Base-by-base conservation (phyloP, 1,140 invertebrate species). In the Paralvinella palmiformis region DNA sequence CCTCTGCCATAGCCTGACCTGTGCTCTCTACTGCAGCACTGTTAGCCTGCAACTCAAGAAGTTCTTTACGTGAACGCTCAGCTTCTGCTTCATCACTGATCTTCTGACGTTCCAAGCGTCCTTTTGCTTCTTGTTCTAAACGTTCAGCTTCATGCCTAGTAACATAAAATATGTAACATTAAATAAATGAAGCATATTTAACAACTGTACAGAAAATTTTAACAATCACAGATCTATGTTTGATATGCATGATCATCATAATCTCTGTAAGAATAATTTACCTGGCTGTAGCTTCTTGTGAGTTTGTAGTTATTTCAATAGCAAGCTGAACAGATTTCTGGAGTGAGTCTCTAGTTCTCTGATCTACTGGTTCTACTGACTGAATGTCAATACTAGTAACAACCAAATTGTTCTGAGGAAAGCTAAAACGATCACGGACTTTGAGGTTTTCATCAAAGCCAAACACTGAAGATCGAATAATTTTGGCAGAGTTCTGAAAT, bases 361-460 rank as follows among this genome's bases (percentile, higher is more conserved):
- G 83, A 69, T 84, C 83, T 1, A 84, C 83, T n/a, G 83, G 83
- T 70, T 84, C 83, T 15, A 84, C 83, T 41, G 80, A 82, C 69
- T 83, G 82, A 64, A 84, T 83, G 70, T 84, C 83, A 60, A 84
- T 80, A 64, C 79, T 82, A 2, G 83, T 84, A 41, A 84, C 79
- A 20, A 79, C 69, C n/a, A 84, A 67, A 63, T 75, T 81, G 67
- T 84, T 84, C 65, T 83, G 80, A 7, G 76, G 73, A 67, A 84
- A 84, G 5, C 62, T 57, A 35, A 84, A 82, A 29, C 67, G 56
- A 32, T 83, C 75, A 29, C 75, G 66, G 13, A 82, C 73, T 62
- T 82, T 81, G 33, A 71, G 69, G 55, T 79, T 79, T 10, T 81
- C 80, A 69, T 83, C 82, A 32, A 81, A 59, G n/a, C 83, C 83